These are phyloP conservation scores for Rynchops niger DNA, from an alignment of 2,113 vertebrate species.

Conservation along the genomic window DNA sequence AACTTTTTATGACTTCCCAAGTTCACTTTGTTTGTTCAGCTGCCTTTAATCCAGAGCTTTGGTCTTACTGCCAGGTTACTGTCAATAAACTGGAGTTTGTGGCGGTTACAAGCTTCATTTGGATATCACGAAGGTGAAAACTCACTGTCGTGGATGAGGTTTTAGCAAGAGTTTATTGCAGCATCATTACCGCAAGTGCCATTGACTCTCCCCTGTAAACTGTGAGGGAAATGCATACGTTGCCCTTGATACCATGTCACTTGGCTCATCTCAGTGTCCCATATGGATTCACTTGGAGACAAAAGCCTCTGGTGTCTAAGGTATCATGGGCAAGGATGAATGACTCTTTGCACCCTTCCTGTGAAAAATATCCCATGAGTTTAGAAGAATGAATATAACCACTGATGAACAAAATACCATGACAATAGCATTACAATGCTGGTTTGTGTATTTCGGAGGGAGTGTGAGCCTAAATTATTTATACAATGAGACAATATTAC, in stretches of 20 bases:
- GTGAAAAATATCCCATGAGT: rapidly evolving
- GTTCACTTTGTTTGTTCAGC: neutral
- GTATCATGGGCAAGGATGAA: neutral
- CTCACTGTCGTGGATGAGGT: neutral
- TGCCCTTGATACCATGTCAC: neutral
- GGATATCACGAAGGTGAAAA: neutral
- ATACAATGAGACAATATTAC: neutral
- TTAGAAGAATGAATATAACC: neutral
- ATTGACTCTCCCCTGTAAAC: neutral
- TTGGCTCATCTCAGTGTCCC: neutral
- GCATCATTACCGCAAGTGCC: neutral
- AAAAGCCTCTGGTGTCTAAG: neutral
- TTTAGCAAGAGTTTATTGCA: neutral
- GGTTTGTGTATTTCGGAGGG: neutral
- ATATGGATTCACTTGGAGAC: neutral
- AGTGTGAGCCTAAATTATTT: neutral
- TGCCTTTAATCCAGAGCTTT: neutral
- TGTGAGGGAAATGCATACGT: neutral
- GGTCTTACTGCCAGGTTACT: neutral
- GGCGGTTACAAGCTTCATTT: neutral
- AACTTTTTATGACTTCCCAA: neutral
- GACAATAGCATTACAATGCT: neutral
- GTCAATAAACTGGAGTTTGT: neutral
- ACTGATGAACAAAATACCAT: neutral
- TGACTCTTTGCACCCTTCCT: neutral